Percentiles rank a stretch among this genome's conserved stretches.
Conservation (phyloP, 1,140 invertebrate genomes). For the Hestina assimilis region DNA sequence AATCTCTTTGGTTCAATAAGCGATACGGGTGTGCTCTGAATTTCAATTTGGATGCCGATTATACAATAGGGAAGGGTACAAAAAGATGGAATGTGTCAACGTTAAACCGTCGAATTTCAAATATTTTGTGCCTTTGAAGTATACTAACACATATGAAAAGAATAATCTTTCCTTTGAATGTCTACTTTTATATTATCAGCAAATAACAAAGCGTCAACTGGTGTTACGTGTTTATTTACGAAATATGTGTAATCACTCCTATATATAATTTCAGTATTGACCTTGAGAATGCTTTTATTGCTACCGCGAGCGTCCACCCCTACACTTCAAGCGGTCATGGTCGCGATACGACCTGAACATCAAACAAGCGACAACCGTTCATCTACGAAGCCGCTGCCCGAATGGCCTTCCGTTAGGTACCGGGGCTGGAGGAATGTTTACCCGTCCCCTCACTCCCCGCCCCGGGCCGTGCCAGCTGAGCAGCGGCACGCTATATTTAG, state of each 20-base stretch:
- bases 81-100: slow-evolving; percentile 12
- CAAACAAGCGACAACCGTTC: slow-evolving; percentile 53
- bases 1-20: not conserved
- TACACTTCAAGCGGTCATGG: slow-evolving; percentile 63
- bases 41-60: not conserved
- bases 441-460: slow-evolving; percentile 52
- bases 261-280: slow-evolving; percentile 23
- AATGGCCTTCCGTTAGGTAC: slow-evolving; percentile 55
- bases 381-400: slow-evolving; percentile 48
- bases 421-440: slow-evolving; percentile 54
- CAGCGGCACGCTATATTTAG: slow-evolving; percentile 75
- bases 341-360: slow-evolving; percentile 42
- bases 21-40: not conserved
- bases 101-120: slow-evolving; percentile 5
- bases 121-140: slow-evolving; percentile 18
- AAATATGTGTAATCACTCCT: not conserved
- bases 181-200: too few species aligned
- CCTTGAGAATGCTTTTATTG: slow-evolving; percentile 61
- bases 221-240: not conserved
- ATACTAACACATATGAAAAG: slow-evolving; percentile 5
- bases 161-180: slow-evolving; percentile 6
- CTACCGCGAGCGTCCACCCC: slow-evolving; percentile 52
- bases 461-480: slow-evolving; percentile 69
- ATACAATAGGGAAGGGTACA: not conserved
- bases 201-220: too few species aligned